Base-by-base conservation (phyloP, 2,888 invertebrate genomes). In the Metellina segmentata region DNA sequence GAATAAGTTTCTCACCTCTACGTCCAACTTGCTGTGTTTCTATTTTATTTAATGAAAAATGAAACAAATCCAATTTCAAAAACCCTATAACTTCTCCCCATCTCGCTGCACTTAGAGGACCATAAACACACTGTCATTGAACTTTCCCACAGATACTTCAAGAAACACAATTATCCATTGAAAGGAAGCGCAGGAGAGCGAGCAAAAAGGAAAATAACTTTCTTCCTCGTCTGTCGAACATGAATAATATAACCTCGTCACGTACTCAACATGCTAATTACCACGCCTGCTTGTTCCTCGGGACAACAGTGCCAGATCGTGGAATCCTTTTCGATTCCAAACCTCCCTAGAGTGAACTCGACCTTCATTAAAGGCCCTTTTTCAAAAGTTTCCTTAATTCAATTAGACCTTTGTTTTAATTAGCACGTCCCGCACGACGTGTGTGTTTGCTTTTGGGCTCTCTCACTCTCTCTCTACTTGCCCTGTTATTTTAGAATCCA, bases 371-470 rank as follows among this genome's bases (percentile, higher is more conserved):
- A 75, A 70, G 70, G 53, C 72, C 71, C 48, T 34, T 52, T 85
- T 74, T 75, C 48, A 70, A 61, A 79, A 34, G 90, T 69, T 81
- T 75, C 74, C 51, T 85, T 90, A 90, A 90, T 90, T 90, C 74
- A 90, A 90, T 90, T 90, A 90, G 90, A 78, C 69, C 72, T 81
- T 74, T 74, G 81, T 90, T 89, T 90, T 90, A 90, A 90, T 90
- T 90, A 90, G 85, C 85, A 90, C 81, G 85, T 72, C 71, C 19
- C 51, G 19, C 79, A 90, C 74, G 90, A 81, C 48, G 90, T 71
- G 83, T 34, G 74, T 20, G 77, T 74, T 61, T 85, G 75, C 48
- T 85, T 75, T 51, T 78, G 49, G 49, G 83, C 34, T 71, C 20
- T 72, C 1, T 34, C 34, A 4, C 51, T 19, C 1, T 34, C 34